These are phyloP conservation scores for Talpa occidentalis DNA, from an alignment of 2,113 vertebrate species.

Conservation along the genomic window DNA sequence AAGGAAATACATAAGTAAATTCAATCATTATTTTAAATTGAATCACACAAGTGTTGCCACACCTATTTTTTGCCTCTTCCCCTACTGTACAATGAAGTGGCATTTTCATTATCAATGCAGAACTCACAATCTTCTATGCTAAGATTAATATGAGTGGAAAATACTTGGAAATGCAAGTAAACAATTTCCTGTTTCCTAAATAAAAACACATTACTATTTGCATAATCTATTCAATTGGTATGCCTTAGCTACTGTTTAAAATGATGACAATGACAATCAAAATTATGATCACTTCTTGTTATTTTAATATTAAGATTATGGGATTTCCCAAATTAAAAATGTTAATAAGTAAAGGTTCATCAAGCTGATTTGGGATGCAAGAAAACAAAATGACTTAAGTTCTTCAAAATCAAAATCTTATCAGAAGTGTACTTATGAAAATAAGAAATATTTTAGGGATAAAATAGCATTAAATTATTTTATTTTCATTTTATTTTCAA, in stretches of 20 bases:
- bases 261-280: conserved; percentile 55
- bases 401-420: conserved; percentile 68
- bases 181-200: not conserved
- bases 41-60: not conserved
- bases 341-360: conserved; percentile 60
- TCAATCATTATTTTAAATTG: fast-evolving
- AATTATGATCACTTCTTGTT: conserved; percentile 41
- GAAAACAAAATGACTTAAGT: conserved; percentile 55
- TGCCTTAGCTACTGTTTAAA: conserved; percentile 56
- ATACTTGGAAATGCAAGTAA: not conserved
- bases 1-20: not conserved
- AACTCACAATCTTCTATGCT: not conserved
- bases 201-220: conserved; percentile 22
- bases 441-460: conserved; percentile 41
- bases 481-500: conserved; percentile 27
- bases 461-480: conserved; percentile 44
- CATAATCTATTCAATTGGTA: conserved; percentile 39
- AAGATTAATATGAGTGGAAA: not conserved
- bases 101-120: not conserved
- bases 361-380: conserved; percentile 53
- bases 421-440: conserved; percentile 52
- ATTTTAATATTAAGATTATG: conserved; percentile 59
- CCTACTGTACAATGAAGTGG: not conserved
- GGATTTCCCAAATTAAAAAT: conserved; percentile 64
- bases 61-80: not conserved